Evolutionary conservation across 2,888 invertebrate species (phyloP), one percentile per base, ranked within the genome.

Genomic region (Tetranychus truncatus): DNA sequence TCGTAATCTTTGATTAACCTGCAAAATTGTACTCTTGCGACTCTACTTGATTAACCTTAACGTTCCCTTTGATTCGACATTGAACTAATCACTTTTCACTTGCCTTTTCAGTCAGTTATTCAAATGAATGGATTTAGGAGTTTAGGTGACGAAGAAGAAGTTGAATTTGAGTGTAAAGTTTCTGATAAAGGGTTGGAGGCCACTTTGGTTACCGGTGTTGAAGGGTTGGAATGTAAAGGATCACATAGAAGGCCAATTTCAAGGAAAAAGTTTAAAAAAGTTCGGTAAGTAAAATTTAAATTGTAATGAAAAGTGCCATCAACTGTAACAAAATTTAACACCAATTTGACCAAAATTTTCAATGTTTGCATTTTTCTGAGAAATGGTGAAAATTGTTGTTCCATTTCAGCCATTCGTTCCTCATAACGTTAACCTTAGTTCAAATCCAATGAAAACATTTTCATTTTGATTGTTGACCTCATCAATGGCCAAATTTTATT

Each of bases 81-180:
- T n/a, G 7, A 55, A 55, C 15, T 55, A 55, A 55, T 15, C 15
- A 55, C 3, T 55, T 55, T 9, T 5, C 11, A 0, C 6, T 55
- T 55, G 3, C 55, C 15, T 55, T 55, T 55, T 55, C 86, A 94
- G 93, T 91, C 91, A 80, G 92, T 91, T 77, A 91, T 94, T 80
- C 89, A 91, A 84, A 94, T 93, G 91, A 86, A 87, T 72, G 93
- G 94, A 6, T 94, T 94, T 83, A 87, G 91, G 77, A 92, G 92
- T 75, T 84, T 94, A 79, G 92, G 89, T 1, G 92, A 93, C 80
- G 90, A 90, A 74, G 93, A 94, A 82, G 88, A 89, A 79, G 90
- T 93, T 45, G 92, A 93, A 82, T 93, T 92, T 81, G 90, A 91
- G 82, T 90, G 89, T 82, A 88, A 90, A 82, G 86, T 88, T 78